Evolutionary conservation across 2,888 invertebrate genomes (phyloP).

Genomic region (Clanis bilineata): DNA sequence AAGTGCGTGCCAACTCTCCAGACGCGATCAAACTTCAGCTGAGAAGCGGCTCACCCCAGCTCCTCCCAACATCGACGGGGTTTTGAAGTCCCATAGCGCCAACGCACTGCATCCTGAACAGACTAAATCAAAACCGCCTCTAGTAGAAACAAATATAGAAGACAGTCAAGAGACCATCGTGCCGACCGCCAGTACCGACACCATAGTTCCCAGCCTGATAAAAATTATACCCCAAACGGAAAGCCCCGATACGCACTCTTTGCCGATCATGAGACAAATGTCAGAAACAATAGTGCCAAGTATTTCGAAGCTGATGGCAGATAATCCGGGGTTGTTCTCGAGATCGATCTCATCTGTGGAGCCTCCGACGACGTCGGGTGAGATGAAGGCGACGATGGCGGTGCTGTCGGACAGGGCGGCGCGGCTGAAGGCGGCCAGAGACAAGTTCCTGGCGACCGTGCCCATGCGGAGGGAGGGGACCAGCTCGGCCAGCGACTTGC

Average conservation of each 20-base stretch:
- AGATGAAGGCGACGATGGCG: conserved; percentile 47
- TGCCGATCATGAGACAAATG: conserved; percentile 55
- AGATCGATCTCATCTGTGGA: conserved; percentile 63
- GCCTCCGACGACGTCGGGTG: conserved; percentile 36
- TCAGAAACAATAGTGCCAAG: conserved; percentile 61
- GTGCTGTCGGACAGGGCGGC: conserved; percentile 77
- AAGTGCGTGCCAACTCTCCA: conserved; percentile 80
- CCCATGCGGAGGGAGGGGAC: conserved; percentile 72
- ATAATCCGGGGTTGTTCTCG: conserved; percentile 51
- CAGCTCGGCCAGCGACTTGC: conserved; percentile 69
- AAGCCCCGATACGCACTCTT: conserved; percentile 31
- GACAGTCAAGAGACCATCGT: conserved; percentile 62
- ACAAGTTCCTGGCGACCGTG: conserved; percentile 85
- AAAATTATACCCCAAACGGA: conserved; percentile 42
- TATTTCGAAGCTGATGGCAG: conserved; percentile 53
- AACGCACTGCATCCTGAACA: conserved; percentile 68
- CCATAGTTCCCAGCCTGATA: conserved; percentile 58
- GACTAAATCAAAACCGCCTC: conserved; percentile 29
- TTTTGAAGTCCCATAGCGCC: conserved; percentile 72
- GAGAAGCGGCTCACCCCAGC: conserved; percentile 56
- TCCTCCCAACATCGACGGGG: conserved; percentile 54
- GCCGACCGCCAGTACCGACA: conserved; percentile 61
- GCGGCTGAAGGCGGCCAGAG: conserved; percentile 86
- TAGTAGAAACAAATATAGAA: conserved; percentile 39
- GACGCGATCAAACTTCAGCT: conserved; percentile 58